Evolutionary conservation across 2,113 vertebrate genomes (phyloP).

Genomic region (Amphiprion ocellaris): DNA sequence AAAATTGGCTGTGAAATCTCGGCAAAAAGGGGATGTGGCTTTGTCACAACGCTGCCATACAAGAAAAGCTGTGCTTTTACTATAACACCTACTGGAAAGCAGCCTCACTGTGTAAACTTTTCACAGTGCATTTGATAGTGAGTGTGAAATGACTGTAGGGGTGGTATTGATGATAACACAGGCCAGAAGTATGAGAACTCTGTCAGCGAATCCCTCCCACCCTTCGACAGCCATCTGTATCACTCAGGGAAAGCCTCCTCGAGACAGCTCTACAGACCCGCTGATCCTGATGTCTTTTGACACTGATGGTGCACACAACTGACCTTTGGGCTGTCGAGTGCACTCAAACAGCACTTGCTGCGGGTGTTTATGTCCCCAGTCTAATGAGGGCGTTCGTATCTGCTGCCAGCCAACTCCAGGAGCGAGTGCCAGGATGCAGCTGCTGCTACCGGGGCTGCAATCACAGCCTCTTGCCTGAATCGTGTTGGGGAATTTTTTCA

Average conservation of each 20-base stretch:
- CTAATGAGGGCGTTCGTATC: conserved; percentile 83
- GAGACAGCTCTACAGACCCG: conserved; percentile 53
- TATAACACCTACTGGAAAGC: conserved; percentile 3
- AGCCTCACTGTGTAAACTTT: background rate
- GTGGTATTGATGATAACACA: conserved; percentile 42
- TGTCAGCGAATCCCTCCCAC: background rate
- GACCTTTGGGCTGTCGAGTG: conserved; percentile 85
- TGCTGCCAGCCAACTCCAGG: conserved; percentile 80
- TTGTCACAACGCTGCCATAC: background rate
- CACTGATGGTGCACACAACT: conserved; percentile 81
- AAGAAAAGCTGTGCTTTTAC: background rate
- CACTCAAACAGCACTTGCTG: conserved; percentile 83
- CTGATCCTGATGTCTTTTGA: conserved; percentile 82
- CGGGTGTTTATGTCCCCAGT: conserved; percentile 84
- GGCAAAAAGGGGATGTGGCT: conserved; percentile 20
- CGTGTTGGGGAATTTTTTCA: conserved; percentile 42
- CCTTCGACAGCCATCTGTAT: conserved; percentile 59
- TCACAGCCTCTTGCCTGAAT: conserved; percentile 83
- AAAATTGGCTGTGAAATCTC: conserved; percentile 26
- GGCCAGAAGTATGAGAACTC: conserved; percentile 41
- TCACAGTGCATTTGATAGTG: background rate
- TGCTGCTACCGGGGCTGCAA: conserved; percentile 87
- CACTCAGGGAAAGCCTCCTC: conserved; percentile 62
- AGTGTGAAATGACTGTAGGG: conserved; percentile 44
- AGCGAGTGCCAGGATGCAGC: conserved; percentile 83